Conservation (phyloP, 1,140 invertebrate genomes). For the Atopsyche davidsoni region DNA sequence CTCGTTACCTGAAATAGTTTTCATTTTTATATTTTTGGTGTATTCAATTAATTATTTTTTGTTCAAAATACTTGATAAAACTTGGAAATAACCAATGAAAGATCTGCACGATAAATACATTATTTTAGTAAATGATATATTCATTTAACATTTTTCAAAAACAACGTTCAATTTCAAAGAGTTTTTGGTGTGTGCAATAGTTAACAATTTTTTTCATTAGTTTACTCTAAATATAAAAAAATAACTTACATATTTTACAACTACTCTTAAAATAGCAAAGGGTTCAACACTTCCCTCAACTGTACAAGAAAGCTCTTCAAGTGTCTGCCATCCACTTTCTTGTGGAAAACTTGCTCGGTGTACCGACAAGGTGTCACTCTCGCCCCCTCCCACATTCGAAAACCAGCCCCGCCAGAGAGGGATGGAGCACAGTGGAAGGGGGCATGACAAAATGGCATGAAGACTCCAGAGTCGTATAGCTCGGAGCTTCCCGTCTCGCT, state of each 20-base stretch:
- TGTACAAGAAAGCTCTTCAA: not conserved
- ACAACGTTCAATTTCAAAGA: not conserved
- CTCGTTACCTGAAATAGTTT: no score
- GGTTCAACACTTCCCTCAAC: not conserved
- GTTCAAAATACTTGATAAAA: no score
- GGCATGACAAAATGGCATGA: conserved; percentile 31
- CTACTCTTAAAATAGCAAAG: not conserved
- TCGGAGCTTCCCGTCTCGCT: conserved; percentile 16
- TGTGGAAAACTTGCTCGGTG: conserved; percentile 8
- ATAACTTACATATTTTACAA: not conserved
- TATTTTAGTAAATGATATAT: not conserved
- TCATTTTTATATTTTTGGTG: no score
- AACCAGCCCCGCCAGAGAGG: not conserved
- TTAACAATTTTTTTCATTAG: not conserved
- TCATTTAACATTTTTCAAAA: not conserved
- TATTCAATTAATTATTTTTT: no score
- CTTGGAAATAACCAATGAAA: no score
- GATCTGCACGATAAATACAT: no score
- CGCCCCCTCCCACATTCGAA: conserved; percentile 12
- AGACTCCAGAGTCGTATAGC: conserved; percentile 28
- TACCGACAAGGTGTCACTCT: conserved; percentile 20
- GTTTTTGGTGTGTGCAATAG: not conserved
- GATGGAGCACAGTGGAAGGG: conserved; percentile 12
- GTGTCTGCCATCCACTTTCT: conserved; percentile 3
- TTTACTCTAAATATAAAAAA: not conserved